Percentiles rank a stretch among this genome's conserved stretches.
These are phyloP conservation scores for Ispidina lecontei DNA, from an alignment of 2,797 vertebrate genomes.

Conservation along the genomic window DNA sequence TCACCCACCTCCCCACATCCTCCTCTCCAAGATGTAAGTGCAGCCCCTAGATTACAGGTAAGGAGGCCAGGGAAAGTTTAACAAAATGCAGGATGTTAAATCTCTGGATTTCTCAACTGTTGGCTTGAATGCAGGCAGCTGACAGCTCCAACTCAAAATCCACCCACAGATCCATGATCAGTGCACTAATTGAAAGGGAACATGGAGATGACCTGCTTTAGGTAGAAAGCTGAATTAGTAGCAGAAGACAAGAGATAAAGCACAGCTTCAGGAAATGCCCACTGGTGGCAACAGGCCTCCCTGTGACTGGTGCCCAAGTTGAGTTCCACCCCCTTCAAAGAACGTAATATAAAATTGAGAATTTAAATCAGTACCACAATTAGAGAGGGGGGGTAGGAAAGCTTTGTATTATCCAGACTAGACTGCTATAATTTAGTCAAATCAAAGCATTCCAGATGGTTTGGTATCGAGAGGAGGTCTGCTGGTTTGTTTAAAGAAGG, in stretches of 20 bases:
- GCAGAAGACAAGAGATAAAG: not conserved
- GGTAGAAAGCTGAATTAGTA: not conserved
- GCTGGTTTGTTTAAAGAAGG: not conserved
- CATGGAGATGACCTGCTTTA: not conserved
- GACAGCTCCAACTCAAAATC: not conserved
- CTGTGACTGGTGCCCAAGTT: not conserved
- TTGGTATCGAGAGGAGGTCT: not conserved
- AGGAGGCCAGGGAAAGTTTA: not conserved
- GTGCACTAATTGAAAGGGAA: not conserved
- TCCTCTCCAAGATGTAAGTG: not conserved
- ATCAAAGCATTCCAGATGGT: not conserved
- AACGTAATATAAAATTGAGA: not conserved
- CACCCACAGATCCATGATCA: not conserved
- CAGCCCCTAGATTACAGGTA: not conserved
- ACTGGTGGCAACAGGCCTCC: not conserved
- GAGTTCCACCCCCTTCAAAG: not conserved
- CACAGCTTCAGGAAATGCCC: not conserved
- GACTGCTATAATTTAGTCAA: slow-evolving; percentile 12
- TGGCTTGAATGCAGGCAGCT: not conserved
- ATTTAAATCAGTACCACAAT: not conserved
- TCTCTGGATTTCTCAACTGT: not conserved
- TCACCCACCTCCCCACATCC: not conserved
- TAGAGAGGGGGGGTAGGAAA: not conserved
- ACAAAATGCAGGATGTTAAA: not conserved
- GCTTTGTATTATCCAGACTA: not conserved